These are phyloP conservation scores for Cotesia chilonis DNA, from an alignment of 1,140 invertebrate species.

Conservation along the genomic window DNA sequence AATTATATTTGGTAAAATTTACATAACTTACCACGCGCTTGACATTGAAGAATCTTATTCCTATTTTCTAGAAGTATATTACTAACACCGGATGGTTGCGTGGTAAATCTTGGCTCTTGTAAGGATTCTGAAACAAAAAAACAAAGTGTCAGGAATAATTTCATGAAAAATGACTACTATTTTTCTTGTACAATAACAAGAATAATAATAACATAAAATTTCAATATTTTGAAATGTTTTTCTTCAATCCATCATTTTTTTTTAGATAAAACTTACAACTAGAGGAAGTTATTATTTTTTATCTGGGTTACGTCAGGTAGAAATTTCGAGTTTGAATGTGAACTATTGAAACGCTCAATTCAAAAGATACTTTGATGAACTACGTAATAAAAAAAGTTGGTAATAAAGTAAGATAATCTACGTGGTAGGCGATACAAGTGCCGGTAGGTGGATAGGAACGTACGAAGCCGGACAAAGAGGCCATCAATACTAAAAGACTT, in stretches of 20 bases:
- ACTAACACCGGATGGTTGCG: slow-evolving; percentile 81
- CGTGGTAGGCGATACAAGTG: neutral
- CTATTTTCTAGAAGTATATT: slow-evolving; percentile 85
- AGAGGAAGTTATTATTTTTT: slow-evolving; percentile 17
- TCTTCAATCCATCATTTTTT: neutral
- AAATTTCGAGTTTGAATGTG: neutral
- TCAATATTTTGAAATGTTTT: neutral
- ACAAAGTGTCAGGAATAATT: slow-evolving; percentile 18
- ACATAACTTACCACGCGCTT: slow-evolving; percentile 76
- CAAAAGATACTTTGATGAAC: slow-evolving; percentile 18
- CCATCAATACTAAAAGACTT: slow-evolving; percentile 30
- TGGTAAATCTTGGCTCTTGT: slow-evolving; percentile 84
- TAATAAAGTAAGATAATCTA: slow-evolving; percentile 14
- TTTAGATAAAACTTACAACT: slow-evolving; percentile 4
- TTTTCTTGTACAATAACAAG: slow-evolving; percentile 27
- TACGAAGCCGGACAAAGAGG: slow-evolving; percentile 28
- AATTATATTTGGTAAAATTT: slow-evolving; percentile 4
- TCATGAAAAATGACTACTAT: slow-evolving; percentile 12
- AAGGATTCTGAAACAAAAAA: slow-evolving; percentile 68
- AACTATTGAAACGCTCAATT: too few relatives aligned
- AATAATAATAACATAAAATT: slow-evolving; percentile 18
- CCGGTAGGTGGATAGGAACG: neutral
- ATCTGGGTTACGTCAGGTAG: neutral
- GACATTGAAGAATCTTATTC: slow-evolving; percentile 89
- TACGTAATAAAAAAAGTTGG: slow-evolving; percentile 2